Evolutionary conservation across 2,797 vertebrate species (phyloP), one percentile per base, ranked within the genome.

Genomic region (Anolis apletophallus): DNA sequence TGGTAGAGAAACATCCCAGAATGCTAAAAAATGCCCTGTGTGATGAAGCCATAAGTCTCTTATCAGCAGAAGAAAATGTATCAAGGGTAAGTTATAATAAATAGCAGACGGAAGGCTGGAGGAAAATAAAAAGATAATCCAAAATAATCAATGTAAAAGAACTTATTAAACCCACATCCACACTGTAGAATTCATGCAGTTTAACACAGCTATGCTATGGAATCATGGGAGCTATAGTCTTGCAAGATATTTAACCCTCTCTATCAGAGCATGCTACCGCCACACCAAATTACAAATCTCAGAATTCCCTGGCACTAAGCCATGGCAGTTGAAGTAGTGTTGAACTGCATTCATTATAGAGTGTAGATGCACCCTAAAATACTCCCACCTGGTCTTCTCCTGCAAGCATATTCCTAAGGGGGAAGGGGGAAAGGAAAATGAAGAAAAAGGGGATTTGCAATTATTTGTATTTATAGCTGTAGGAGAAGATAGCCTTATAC

Each of bases 61-160:
- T 46, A 3, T 46, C 46, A 46, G 46, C 5, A 46, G 46, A 46
- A 46, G 46, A 46, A 46, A 46, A 46, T 46, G 46, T 46, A 46
- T 46, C 46, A 46, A 46, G 7, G 46, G 46, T 46, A 46, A 46
- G 46, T 46, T 90, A 26, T 11, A 89, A 91, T 52, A 92, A 90
- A 91, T 0, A 16, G 21, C 3, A 78, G 68, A 69, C 14, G 64
- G 80, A 81, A 64, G 46, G 6, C 69, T 36, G 52, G 80, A 19
- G 76, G 82, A 81, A 86, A 50, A 87, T 46, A 50, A 0, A 32
- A 87, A 0, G 0, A 6, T 50, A 86, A 76, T 67, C 9, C 59
- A 69, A 81, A 16, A 12, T 32, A 85, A 69, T 76, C 10, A 16
- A 55, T 14, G 64, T 79, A 85, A 50, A 13, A 68, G 1, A 57